phyloP scores from a whole-genome alignment of 2,113 vertebrate genomes.

The Bubo bubo region DNA sequence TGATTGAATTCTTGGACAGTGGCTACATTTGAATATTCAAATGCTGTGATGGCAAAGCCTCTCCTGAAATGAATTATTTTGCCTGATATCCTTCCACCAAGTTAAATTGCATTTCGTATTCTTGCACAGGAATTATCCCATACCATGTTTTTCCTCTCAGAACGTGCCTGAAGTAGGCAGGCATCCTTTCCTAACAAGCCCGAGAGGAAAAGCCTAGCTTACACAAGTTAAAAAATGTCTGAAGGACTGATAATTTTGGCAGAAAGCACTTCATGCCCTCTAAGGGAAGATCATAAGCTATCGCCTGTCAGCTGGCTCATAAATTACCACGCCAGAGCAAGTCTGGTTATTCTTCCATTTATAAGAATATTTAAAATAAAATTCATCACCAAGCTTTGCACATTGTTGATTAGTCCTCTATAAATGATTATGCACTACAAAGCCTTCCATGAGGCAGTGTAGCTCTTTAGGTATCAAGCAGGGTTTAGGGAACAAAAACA shows the following conservation, averaged over 20 bases:
- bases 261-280: neutral
- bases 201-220: neutral
- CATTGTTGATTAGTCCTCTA: neutral
- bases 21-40: neutral
- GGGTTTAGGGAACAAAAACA: neutral
- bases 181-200: neutral
- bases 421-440: neutral
- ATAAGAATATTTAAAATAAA: slow-evolving; percentile 13
- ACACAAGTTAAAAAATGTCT: neutral
- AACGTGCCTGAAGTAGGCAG: neutral
- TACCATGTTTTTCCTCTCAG: neutral
- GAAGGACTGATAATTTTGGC: neutral
- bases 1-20: neutral
- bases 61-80: neutral
- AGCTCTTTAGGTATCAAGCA: neutral
- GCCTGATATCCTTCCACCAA: neutral
- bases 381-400: neutral
- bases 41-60: neutral
- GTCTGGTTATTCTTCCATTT: neutral
- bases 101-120: neutral
- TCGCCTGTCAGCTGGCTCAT: neutral
- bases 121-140: neutral
- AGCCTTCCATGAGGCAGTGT: neutral
- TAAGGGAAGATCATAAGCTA: neutral
- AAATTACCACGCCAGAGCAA: neutral